A percentile compares a stretch with the other conserved stretches of the same genome.
Evolutionary conservation across 2,888 invertebrate species (phyloP).

Genomic region (Diloba caeruleocephala): DNA sequence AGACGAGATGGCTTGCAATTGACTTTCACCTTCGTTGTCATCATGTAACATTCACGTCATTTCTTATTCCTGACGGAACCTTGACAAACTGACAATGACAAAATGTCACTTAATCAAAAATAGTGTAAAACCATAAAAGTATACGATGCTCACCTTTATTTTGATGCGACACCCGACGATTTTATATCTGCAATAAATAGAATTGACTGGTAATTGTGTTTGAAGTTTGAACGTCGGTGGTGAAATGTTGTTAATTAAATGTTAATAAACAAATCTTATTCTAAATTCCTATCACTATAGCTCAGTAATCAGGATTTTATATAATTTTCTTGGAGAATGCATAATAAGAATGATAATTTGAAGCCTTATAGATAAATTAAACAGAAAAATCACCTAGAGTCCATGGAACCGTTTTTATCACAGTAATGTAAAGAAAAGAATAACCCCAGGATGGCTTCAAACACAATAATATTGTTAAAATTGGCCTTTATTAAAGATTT

Average conservation of each 20-base stretch:
- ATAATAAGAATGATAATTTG: constrained; percentile 3
- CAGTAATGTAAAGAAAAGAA: constrained; percentile 16
- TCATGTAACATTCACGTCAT: constrained; percentile 65
- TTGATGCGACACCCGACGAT: constrained; percentile 45
- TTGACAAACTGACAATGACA: constrained; percentile 22
- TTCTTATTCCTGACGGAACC: constrained; percentile 51
- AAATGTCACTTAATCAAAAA: constrained; percentile 38
- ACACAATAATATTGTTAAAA: constrained; percentile 24
- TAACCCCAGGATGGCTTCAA: constrained; percentile 14
- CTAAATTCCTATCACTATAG: too few relatives aligned
- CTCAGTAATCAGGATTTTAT: constrained; percentile 6
- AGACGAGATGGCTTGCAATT: constrained; percentile 64
- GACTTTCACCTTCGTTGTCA: constrained; percentile 70
- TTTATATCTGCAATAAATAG: constrained; percentile 58
- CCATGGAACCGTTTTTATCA: constrained; percentile 27
- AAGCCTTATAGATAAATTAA: neutral
- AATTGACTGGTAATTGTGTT: constrained; percentile 34
- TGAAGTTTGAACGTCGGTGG: constrained; percentile 14
- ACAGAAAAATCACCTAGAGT: constrained; percentile 4
- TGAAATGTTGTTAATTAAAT: constrained; percentile 5
- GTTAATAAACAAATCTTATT: too few relatives aligned
- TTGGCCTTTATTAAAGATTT: constrained; percentile 32
- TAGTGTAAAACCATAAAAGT: constrained; percentile 26
- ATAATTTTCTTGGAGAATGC: constrained; percentile 2
- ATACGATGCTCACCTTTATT: constrained; percentile 56